A percentile compares a stretch with the other conserved stretches of the same genome.
These are phyloP conservation scores for Megalops atlanticus DNA, from an alignment of 2,113 vertebrate species.

Conservation along the genomic window DNA sequence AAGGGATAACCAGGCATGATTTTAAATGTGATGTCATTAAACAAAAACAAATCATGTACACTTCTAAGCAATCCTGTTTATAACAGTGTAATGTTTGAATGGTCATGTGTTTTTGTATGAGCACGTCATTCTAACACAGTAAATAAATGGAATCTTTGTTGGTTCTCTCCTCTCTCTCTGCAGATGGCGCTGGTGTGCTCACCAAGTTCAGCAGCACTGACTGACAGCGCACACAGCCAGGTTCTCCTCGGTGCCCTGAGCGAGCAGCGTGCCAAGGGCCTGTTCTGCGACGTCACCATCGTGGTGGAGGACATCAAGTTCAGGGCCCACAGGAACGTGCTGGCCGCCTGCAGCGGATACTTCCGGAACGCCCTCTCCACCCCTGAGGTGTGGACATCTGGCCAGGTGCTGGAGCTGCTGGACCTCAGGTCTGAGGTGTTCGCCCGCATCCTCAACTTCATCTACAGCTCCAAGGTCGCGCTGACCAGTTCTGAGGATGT, in stretches of 20 bases:
- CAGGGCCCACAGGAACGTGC: constrained; percentile 91
- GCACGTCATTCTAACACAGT: not conserved
- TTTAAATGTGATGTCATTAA: no score
- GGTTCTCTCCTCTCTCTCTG: not conserved
- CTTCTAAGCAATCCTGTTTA: no score
- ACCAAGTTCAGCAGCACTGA: constrained; percentile 7
- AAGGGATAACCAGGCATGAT: no score
- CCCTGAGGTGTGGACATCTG: constrained; percentile 79
- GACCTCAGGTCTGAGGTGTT: constrained; percentile 97
- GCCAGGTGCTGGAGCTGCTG: constrained; percentile 90
- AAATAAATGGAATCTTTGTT: not conserved
- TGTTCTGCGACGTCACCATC: constrained; percentile 96
- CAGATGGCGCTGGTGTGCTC: constrained; percentile 19
- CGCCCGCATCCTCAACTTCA: constrained; percentile 93
- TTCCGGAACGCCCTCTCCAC: constrained; percentile 92
- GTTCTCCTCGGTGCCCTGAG: constrained; percentile 65
- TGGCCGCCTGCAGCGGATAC: constrained; percentile 97
- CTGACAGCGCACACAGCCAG: constrained; percentile 12
- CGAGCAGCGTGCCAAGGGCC: constrained; percentile 92
- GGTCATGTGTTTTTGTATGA: no score
- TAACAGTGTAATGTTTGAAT: no score
- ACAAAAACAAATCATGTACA: no score
- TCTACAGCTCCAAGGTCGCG: constrained; percentile 91
- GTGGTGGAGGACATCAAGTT: constrained; percentile 98
- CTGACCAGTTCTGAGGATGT: constrained; percentile 78